A percentile compares a stretch with the other conserved stretches of the same genome.
phyloP scores from a whole-genome alignment of 2,888 invertebrate genomes.

The Stegana nigrithorax region DNA sequence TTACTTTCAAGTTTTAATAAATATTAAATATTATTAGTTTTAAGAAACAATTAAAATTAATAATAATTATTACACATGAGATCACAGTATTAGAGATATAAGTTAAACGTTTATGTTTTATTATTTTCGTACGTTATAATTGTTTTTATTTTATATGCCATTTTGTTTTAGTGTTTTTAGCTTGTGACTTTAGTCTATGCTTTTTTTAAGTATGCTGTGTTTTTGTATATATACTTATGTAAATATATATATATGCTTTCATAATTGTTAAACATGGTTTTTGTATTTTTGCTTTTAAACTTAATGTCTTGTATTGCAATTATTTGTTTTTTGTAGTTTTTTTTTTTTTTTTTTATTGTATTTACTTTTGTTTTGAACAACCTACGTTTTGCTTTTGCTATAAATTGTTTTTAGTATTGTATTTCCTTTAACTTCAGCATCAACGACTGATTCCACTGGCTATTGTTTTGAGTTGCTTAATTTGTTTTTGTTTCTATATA shows the following conservation, averaged over 20 bases:
- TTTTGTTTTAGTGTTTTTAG: conserved; percentile 31
- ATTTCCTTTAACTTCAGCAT: conserved; percentile 44
- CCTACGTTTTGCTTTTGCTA: neutral
- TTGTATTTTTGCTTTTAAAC: conserved; percentile 24
- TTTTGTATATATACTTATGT: conserved; percentile 19
- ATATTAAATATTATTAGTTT: conserved; percentile 11
- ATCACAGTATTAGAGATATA: conserved; percentile 70
- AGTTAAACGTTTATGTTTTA: conserved; percentile 51
- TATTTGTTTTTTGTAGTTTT: conserved; percentile 21
- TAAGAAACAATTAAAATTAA: conserved; percentile 47
- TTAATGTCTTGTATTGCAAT: conserved; percentile 27
- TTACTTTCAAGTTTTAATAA: conserved; percentile 21
- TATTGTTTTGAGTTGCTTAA: conserved; percentile 9
- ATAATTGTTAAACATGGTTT: conserved; percentile 10
- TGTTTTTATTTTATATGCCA: conserved; percentile 30
- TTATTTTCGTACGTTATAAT: conserved; percentile 30
- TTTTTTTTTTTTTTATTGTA: conserved; percentile 24
- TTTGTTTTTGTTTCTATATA: conserved; percentile 7
- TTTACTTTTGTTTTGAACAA: conserved; percentile 18
- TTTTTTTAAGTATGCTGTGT: conserved; percentile 23
- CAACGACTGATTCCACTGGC: conserved; percentile 50
- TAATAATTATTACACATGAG: conserved; percentile 68
- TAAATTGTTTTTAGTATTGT: conserved; percentile 32
- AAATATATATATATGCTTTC: conserved; percentile 3
- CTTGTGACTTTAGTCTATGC: conserved; percentile 35